These are phyloP conservation scores for Dicentrarchus labrax DNA, from an alignment of 2,113 vertebrate genomes.

Conservation along the genomic window DNA sequence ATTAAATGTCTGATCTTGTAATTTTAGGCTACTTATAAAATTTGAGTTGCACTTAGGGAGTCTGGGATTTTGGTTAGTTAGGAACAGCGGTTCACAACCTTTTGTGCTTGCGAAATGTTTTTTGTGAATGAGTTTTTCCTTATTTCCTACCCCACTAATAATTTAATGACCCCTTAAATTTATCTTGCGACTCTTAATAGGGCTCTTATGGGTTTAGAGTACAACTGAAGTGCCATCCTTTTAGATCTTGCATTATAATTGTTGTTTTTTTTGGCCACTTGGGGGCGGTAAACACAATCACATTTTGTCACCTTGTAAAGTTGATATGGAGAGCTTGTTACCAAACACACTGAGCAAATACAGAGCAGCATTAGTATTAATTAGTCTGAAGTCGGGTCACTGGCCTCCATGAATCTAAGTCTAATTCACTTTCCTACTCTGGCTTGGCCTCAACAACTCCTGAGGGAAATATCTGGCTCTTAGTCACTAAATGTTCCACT, in stretches of 20 bases:
- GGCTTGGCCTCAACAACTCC: not conserved
- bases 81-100: not conserved
- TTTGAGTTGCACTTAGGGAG: too few species aligned
- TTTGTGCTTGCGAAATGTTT: not conserved
- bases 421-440: not conserved
- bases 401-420: not conserved
- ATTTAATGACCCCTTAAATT: not conserved
- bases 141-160: not conserved
- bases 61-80: too few species aligned
- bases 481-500: not conserved
- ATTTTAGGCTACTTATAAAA: not conserved
- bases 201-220: too few species aligned
- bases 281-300: not conserved
- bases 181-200: not conserved
- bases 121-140: too few species aligned
- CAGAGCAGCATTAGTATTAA: not conserved
- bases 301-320: not conserved
- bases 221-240: not conserved
- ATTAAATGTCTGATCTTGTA: not conserved
- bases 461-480: not conserved
- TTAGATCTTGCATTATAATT: not conserved
- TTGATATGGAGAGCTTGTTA: not conserved
- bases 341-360: not conserved
- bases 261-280: not conserved
- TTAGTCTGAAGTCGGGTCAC: not conserved